A percentile compares a stretch with the other conserved stretches of the same genome.
These are phyloP conservation scores for Callocephalon fimbriatum DNA, from an alignment of 2,113 vertebrate species.

Conservation along the genomic window DNA sequence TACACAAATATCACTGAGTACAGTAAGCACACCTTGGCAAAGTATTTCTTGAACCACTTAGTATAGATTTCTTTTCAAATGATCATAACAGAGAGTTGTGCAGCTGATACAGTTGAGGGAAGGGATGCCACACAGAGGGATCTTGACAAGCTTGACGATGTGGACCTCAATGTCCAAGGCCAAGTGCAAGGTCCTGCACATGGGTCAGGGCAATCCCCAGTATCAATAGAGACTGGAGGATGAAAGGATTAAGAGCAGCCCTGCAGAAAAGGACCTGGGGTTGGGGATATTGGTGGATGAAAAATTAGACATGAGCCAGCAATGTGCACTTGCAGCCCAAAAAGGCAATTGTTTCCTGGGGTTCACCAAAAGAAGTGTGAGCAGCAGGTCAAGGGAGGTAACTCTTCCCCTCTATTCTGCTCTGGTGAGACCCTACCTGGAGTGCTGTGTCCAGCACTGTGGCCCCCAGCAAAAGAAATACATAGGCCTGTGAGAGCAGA, in stretches of 20 bases:
- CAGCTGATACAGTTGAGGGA: not conserved
- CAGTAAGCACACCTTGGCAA: not conserved
- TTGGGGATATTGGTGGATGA: not conserved
- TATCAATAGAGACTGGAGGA: not conserved
- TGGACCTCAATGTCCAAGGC: not conserved
- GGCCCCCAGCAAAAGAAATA: fast-evolving
- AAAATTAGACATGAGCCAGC: not conserved
- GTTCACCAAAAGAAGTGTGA: not conserved
- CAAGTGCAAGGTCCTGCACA: not conserved
- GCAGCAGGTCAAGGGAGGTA: not conserved
- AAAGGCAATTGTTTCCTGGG: not conserved
- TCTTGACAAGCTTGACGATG: not conserved
- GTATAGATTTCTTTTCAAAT: not conserved
- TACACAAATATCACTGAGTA: not conserved
- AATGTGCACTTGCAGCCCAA: not conserved
- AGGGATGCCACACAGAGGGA: not conserved
- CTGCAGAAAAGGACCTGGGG: not conserved
- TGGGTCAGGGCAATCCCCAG: not conserved
- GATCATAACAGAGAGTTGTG: not conserved
- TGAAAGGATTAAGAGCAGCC: not conserved
- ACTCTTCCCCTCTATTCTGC: not conserved
- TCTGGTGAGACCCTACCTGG: not conserved
- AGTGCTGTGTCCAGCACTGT: no score
- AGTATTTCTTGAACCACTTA: not conserved
- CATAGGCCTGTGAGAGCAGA: not conserved